phyloP scores from a whole-genome alignment of 2,888 invertebrate genomes.

The Drosophila paucipuncta region DNA sequence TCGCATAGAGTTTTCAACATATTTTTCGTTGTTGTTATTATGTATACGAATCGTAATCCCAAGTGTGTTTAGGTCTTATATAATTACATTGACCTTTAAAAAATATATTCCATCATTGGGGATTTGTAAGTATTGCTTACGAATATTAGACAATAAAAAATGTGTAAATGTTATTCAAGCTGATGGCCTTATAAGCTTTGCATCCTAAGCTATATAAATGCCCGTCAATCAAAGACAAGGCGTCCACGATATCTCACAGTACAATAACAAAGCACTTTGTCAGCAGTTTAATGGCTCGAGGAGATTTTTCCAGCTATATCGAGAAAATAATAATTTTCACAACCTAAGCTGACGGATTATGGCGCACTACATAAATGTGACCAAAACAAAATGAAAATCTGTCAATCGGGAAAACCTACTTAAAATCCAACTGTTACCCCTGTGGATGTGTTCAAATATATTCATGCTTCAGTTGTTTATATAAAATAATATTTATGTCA shows the following conservation, averaged over 20 bases:
- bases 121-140: slow-evolving; percentile 17
- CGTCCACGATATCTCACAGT: background rate
- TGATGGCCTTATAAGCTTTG: slow-evolving; percentile 43
- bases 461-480: background rate
- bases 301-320: slow-evolving; percentile 18
- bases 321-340: slow-evolving; percentile 26
- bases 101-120: slow-evolving; percentile 5
- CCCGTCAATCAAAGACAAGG: slow-evolving; percentile 53
- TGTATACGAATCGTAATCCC: background rate
- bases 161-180: slow-evolving; percentile 18
- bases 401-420: background rate
- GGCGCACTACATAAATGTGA: slow-evolving; percentile 1
- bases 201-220: slow-evolving; percentile 37
- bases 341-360: slow-evolving; percentile 30
- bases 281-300: slow-evolving; percentile 29
- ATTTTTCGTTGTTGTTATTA: background rate
- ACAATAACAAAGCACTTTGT: slow-evolving; percentile 10
- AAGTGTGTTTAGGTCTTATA: background rate
- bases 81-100: background rate
- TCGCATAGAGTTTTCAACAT: background rate
- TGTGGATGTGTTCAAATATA: background rate
- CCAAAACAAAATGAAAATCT: slow-evolving; percentile 1
- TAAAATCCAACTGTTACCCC: background rate
- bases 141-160: background rate
- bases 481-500: background rate